Percentiles rank a stretch among this genome's conserved stretches.
These are phyloP conservation scores for Carassius gibelio DNA, from an alignment of 2,113 vertebrate genomes.

Conservation along the genomic window DNA sequence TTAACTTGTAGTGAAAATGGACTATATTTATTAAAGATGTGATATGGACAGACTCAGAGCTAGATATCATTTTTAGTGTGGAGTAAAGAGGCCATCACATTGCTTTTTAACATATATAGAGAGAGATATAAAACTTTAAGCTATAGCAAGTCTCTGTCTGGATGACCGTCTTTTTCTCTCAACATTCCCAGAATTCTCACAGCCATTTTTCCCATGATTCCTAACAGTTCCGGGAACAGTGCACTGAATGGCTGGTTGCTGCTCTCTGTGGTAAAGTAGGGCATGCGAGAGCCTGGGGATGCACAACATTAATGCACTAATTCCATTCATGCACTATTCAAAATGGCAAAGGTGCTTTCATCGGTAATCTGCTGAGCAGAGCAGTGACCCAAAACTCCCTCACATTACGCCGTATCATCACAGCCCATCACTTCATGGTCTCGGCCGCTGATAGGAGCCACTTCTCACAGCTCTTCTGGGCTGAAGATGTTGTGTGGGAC, in stretches of 20 bases:
- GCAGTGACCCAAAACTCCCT: conserved; percentile 29
- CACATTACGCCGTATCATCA: conserved; percentile 33
- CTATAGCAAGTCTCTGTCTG: conserved; percentile 1
- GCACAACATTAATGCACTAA: conserved; percentile 55
- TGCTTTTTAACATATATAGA: no score
- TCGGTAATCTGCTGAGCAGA: conserved; percentile 45
- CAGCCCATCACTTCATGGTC: conserved; percentile 6
- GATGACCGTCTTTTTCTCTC: not conserved
- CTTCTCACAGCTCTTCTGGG: not conserved
- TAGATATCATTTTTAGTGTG: no score
- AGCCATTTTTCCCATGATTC: not conserved
- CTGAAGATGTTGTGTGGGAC: not conserved
- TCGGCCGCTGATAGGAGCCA: no score
- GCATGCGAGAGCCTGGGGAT: conserved; percentile 48
- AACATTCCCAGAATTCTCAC: conserved; percentile 9
- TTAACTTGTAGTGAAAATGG: not conserved
- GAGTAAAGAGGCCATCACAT: no score
- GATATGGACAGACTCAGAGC: not conserved
- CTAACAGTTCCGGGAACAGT: conserved; percentile 9
- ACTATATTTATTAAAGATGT: not conserved
- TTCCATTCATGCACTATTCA: conserved; percentile 57
- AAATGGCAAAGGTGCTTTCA: conserved; percentile 55
- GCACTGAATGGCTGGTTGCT: conserved; percentile 19
- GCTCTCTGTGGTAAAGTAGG: conserved; percentile 54
- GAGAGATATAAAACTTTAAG: not conserved